Base-by-base conservation (phyloP, 1,140 invertebrate genomes). In the Calephelis virginiensis region DNA sequence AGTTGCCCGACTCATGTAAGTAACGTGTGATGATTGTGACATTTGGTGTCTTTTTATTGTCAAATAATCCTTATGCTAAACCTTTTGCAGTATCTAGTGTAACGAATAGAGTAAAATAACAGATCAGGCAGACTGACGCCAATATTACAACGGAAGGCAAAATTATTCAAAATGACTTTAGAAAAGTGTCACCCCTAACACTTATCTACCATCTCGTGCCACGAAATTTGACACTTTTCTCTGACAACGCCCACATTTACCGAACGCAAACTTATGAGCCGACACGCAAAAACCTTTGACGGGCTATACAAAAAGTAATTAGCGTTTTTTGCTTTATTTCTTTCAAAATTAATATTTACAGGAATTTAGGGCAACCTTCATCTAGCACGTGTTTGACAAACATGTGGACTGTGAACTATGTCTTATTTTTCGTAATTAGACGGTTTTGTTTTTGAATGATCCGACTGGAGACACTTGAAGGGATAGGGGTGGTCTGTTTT, bases 141-240 rank as follows among this genome's bases (percentile, higher is more conserved):
- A 28, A 28, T 28, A 28, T 3, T 28, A 28, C 28, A 28, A 28
- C 28, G 3, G 28, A 28, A 28, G 28, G 28, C 28, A 28, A 28
- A 28, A 28, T n/a, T n/a, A n/a, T n/a, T n/a, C 28, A 28, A 28
- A 28, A 28, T 28, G 28, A 13, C 13, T 14, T 9, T 12, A 67
- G 38, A 43, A 7, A 17, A 67, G 70, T 61, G 71, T 14, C 83
- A 89, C 63, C 88, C 86, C 88, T 90, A 72, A 38, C 0, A n/a
- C 53, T 80, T 84, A 88, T 88, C 83, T 86, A 8, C 68, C 80
- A 86, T 89, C 86, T 90, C 86, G 86, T 87, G 85, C 83, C 77
- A 83, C 76, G 89, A 89, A 91, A 91, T 86, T 88, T 89, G 86
- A 91, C 89, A 91, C 89, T 91, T 91, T 91, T 79, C 85, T 49